Base-by-base conservation (phyloP, 2,888 invertebrate genomes). In the Synanthedon vespiformis region DNA sequence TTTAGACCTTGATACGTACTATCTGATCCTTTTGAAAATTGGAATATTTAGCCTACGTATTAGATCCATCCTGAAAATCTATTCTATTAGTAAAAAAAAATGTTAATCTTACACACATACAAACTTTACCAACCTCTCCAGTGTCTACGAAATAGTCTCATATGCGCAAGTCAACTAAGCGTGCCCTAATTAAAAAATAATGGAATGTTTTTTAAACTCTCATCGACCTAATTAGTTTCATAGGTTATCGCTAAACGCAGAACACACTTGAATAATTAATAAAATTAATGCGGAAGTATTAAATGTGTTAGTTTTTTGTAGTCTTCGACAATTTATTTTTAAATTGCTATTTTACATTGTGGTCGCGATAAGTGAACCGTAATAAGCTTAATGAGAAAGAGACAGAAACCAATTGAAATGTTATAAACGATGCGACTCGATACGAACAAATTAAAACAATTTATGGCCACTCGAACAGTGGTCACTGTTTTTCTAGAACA, bases 381-480 rank as follows among this genome's bases (percentile, higher is more conserved):
- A 76, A 84, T 80, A 77, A 77, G 78, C 79, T 83, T 75, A 84
- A 83, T 72, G 60, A 80, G 74, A 65, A 64, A 22, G 34, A 52
- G 55, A 58, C 61, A 71, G 66, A 62, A 61, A 69, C 61, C 74
- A 71, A 70, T 68, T 67, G 65, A 67, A 58, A 56, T 56, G 60
- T 56, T 58, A 64, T 61, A 70, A 77, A 65, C 71, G 74, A 72
- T 68, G 59, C 62, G 57, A 58, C 58, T 55, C 51, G 57, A 60
- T 54, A 57, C 55, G 60, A 64, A 62, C 61, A 58, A 58, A 57
- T 54, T 60, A 59, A 61, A 55, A 58, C 51, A 48, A 48, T 48
- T 22, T 48, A 48, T 6, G 34, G 0, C 34, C 34, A 44, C n/a
- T 44, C 44, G 14, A 44, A 14, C 44, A 14, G 44, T 14, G 14